Evolutionary conservation across 2,888 invertebrate species (phyloP), one percentile per base, ranked within the genome.

Genomic region (Hipparchia semele): DNA sequence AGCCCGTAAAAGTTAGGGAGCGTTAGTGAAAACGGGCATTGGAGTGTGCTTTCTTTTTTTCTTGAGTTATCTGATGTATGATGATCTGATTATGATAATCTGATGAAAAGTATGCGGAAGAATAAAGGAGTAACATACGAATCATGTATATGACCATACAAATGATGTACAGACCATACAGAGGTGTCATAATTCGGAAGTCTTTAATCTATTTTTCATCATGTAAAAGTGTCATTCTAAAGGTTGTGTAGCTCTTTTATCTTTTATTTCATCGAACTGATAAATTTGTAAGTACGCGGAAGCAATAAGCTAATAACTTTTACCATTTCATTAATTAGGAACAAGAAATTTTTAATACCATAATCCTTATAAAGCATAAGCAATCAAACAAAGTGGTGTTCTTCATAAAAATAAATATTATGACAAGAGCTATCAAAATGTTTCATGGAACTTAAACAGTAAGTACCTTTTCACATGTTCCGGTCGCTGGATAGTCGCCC

Each of bases 331-430:
- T 8, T 6, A 33, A 65, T 53, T 49, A 23, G 8, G 49, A 7
- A 8, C 33, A 53, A 51, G 23, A 10, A 64, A 51, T 33, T 12
- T 33, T 65, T 51, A 65, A 65, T 65, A 12, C 5, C 33, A 9
- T 46, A 60, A 39, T 60, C 60, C 45, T 7, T 49, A 49, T 46
- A n/a, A 13, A 13, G 13, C 12, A 10, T 39, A 60, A 39, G 45
- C 49, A 69, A 69, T 69, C 69, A 61, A 45, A 13, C n/a, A 61
- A 53, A 69, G 69, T 69, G 60, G 53, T 69, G 13, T n/a, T 61
- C 39, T 39, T 46, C 51, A 65, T 71, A 65, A 71, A 78, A 75
- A 76, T 79, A 79, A 76, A 79, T 77, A 77, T 79, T 77, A 79
- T 80, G 79, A 39, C 39, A 39, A 67, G 75, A 74, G 75, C 77